Conservation (phyloP, 2,113 vertebrate species). For the Pituophis catenifer region DNA sequence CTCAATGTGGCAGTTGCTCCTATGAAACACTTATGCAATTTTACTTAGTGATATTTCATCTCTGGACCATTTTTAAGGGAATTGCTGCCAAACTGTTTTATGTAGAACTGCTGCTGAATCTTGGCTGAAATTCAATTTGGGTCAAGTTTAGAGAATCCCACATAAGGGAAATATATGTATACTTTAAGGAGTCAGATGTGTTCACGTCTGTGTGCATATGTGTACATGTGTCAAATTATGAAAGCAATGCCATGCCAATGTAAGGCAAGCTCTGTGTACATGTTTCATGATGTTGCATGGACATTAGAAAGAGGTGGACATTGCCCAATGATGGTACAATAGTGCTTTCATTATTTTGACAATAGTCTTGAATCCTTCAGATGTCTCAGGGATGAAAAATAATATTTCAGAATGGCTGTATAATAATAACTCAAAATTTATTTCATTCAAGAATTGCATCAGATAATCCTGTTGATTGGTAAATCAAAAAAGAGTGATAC, state of each 20-base stretch:
- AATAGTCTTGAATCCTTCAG: background rate
- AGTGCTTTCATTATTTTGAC: background rate
- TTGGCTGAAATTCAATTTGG: background rate
- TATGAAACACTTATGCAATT: conserved; percentile 36
- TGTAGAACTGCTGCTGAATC: background rate
- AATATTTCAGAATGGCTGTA: background rate
- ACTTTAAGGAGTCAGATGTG: background rate
- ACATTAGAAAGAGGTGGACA: background rate
- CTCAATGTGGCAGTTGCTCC: conserved; percentile 27
- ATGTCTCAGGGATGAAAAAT: background rate
- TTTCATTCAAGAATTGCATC: background rate
- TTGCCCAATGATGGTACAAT: background rate
- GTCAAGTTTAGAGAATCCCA: background rate
- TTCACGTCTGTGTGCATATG: background rate
- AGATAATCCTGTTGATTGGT: background rate
- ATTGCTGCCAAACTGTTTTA: conserved; percentile 1
- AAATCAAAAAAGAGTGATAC: background rate
- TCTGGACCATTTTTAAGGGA: conserved; percentile 30
- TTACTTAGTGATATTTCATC: conserved; percentile 38
- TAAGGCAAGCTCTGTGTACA: background rate
- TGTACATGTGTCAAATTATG: background rate
- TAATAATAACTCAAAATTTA: background rate
- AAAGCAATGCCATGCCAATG: background rate
- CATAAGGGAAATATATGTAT: background rate
- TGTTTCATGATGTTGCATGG: background rate